phyloP scores from a whole-genome alignment of 2,797 vertebrate genomes.

The Petrocephalus sullivani region DNA sequence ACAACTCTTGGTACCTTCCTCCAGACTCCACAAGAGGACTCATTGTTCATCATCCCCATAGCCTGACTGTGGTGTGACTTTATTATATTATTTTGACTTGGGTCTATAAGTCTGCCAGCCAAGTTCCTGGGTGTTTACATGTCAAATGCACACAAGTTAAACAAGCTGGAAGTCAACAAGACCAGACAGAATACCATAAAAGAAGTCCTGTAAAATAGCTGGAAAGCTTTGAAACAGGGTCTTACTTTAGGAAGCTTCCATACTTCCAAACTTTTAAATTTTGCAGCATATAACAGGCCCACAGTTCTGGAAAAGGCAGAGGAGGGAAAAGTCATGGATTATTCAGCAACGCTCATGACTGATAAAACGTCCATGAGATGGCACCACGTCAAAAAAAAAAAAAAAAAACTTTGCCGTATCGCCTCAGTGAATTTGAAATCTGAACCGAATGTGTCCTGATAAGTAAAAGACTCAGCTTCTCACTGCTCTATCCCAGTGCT shows the following conservation, averaged over 20 bases:
- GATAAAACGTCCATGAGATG: not conserved
- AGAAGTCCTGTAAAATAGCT: not conserved
- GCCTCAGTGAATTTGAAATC: not conserved
- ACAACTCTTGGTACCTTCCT: not conserved
- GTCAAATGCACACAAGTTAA: not conserved
- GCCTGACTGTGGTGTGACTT: not conserved
- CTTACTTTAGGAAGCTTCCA: not conserved
- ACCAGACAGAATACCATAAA: not conserved
- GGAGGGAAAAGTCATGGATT: constrained; percentile 1
- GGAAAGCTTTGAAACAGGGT: not conserved
- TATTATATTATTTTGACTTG: not conserved
- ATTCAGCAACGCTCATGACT: constrained; percentile 6
- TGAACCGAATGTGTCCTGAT: not conserved
- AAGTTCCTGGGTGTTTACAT: not conserved
- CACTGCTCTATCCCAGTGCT: not conserved
- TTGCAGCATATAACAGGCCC: not conserved
- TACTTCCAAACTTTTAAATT: not conserved
- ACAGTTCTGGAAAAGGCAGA: not conserved
- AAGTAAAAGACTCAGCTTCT: not conserved
- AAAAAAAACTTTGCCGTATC: not conserved
- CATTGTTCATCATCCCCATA: not conserved
- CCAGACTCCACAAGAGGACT: not conserved
- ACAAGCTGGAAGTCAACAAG: not conserved
- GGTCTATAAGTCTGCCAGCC: not conserved
- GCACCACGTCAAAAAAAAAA: not conserved